Conservation (phyloP, 2,113 vertebrate species). For the Dolichallabes microphthalmus region DNA sequence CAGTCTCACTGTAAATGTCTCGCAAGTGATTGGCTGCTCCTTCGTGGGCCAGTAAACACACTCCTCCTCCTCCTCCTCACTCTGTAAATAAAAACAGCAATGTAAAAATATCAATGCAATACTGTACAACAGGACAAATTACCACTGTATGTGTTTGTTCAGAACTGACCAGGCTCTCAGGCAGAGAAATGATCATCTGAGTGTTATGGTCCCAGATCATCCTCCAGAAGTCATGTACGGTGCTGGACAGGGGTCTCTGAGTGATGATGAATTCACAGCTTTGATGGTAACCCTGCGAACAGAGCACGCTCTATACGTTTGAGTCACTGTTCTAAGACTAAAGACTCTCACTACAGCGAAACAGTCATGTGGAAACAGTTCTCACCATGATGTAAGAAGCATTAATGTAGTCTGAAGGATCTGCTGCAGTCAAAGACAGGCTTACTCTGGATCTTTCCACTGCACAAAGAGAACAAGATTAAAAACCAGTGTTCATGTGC, state of each 20-base stretch:
- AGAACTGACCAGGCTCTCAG: slow-evolving; percentile 76
- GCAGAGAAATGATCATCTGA: slow-evolving; percentile 88
- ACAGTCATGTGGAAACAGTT: not conserved
- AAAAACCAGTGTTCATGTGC: not conserved
- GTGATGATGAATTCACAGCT: slow-evolving; percentile 92
- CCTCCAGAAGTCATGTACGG: slow-evolving; percentile 93
- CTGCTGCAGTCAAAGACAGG: slow-evolving; percentile 75
- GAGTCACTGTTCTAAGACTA: not conserved
- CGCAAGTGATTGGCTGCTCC: slow-evolving; percentile 84
- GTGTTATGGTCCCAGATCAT: slow-evolving; percentile 97
- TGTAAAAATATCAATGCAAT: not conserved
- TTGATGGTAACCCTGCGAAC: slow-evolving; percentile 85
- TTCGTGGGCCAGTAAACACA: slow-evolving; percentile 85
- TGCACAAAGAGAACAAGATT: slow-evolving; percentile 50
- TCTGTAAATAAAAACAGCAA: slow-evolving; percentile 37
- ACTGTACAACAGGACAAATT: not conserved
- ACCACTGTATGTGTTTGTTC: not conserved
- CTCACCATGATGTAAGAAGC: slow-evolving; percentile 86
- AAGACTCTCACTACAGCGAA: not conserved
- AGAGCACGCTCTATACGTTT: not conserved
- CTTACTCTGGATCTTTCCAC: slow-evolving; percentile 85
- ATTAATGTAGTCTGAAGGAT: slow-evolving; percentile 85
- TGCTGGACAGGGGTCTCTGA: slow-evolving; percentile 87
- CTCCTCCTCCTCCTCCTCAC: slow-evolving; percentile 80
- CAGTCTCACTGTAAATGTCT: slow-evolving; percentile 85